Conservation (phyloP, 2,888 invertebrate genomes). For the Drosophila atripex region DNA sequence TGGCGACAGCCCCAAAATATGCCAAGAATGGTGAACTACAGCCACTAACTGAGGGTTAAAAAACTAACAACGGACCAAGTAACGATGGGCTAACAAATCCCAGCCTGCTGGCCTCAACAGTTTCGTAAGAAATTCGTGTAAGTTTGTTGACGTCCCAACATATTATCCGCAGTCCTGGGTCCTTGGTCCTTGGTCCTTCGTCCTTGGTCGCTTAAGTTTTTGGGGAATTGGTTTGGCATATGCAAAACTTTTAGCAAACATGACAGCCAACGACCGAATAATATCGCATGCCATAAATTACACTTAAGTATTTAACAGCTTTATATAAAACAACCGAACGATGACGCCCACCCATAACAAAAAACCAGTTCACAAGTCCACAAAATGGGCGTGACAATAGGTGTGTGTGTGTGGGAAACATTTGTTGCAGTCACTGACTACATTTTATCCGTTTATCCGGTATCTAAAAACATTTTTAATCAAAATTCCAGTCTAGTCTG, state of each 20-base stretch:
- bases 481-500: slow-evolving; percentile 52
- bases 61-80: slow-evolving; percentile 3
- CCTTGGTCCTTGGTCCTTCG: slow-evolving; percentile 22
- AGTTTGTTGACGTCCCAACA: slow-evolving; percentile 36
- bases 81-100: background rate
- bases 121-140: slow-evolving; percentile 57
- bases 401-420: slow-evolving; percentile 6
- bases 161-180: slow-evolving; percentile 26
- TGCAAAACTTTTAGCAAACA: slow-evolving; percentile 74
- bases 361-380: slow-evolving; percentile 23
- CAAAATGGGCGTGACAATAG: slow-evolving; percentile 20
- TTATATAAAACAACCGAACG: slow-evolving; percentile 60
- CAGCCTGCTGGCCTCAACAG: slow-evolving; percentile 36
- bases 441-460: slow-evolving; percentile 60
- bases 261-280: slow-evolving; percentile 70
- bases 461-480: slow-evolving; percentile 71
- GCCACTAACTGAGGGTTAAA: slow-evolving; percentile 27
- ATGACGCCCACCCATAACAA: slow-evolving; percentile 49
- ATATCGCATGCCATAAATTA: slow-evolving; percentile 79
- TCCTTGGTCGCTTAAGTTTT: slow-evolving; percentile 53
- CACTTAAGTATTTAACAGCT: slow-evolving; percentile 78
- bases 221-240: slow-evolving; percentile 52
- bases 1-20: slow-evolving; percentile 55
- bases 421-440: slow-evolving; percentile 28
- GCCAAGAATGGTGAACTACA: slow-evolving; percentile 61